Evolutionary conservation across 2,113 vertebrate species (phyloP), one percentile per base, ranked within the genome.

Genomic region (Tyto alba): DNA sequence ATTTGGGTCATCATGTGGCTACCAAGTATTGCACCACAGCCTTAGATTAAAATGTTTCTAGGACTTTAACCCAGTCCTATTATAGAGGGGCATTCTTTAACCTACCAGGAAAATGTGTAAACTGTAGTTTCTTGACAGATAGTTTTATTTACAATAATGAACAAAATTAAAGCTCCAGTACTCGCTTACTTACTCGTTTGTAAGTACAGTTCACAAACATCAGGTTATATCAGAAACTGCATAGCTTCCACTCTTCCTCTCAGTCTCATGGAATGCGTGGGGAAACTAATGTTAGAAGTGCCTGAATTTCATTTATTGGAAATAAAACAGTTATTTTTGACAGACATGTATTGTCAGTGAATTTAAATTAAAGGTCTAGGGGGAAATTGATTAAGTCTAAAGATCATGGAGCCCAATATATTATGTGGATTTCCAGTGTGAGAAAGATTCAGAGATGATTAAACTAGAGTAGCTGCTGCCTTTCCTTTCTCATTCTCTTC

Each of bases 131-230:
- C 21, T 27, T 67, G 85, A 20, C 0, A 0, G 26, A 21, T 63
- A n/a, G 59, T 71, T 74, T 68, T 63, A 50, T 67, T 76, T 71
- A 62, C 34, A 57, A 9, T 48, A 79, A 34, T 14, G 36, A 79
- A 22, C 41, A 84, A 55, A 64, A 89, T 63, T 38, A 47, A 55
- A 23, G 53, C 43, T 80, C 32, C 73, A 8, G 30, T 38, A 29
- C 17, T 66, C 1, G 2, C 8, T 14, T 47, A n/a, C n/a, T n/a
- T n/a, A n/a, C n/a, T n/a, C n/a, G n/a, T 68, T 57, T 2, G 0
- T 59, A 56, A 88, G 40, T 56, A 11, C 45, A 59, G 56, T 55
- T 94, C 63, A 40, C 41, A 88, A 48, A 66, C 26, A 66, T 50
- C 17, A 59, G 30, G 18, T 93, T 91, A 1, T 30, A 38, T 89